phyloP scores from a whole-genome alignment of 2,113 vertebrate genomes.

The Mus spicilegus region DNA sequence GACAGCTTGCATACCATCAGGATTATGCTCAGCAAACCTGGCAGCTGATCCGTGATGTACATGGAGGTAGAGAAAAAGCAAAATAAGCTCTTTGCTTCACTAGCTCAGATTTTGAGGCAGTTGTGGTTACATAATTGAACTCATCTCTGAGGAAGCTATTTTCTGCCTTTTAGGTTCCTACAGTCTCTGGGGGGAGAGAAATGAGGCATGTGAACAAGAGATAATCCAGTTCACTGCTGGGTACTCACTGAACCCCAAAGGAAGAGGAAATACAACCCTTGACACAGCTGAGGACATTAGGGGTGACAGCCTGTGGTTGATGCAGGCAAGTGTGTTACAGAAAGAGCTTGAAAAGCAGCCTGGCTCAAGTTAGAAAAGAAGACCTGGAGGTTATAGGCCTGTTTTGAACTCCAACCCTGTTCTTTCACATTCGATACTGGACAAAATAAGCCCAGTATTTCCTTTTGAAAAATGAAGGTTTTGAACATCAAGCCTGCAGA shows the following conservation, averaged over 20 bases:
- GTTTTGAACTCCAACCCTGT: not conserved
- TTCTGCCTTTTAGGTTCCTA: not conserved
- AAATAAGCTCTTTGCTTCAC: not conserved
- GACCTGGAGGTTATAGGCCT: not conserved
- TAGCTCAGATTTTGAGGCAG: constrained; percentile 13
- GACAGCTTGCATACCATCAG: not conserved
- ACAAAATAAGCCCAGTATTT: not conserved
- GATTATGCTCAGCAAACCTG: not conserved
- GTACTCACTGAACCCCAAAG: not conserved
- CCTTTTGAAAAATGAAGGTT: not conserved
- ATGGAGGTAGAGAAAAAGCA: not conserved
- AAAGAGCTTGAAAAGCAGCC: not conserved
- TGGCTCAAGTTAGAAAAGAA: too few species aligned
- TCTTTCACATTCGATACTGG: not conserved
- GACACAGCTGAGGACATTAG: not conserved
- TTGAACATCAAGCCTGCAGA: not conserved
- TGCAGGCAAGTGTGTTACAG: not conserved
- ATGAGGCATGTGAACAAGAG: not conserved
- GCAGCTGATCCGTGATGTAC: too few species aligned
- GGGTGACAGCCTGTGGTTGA: not conserved
- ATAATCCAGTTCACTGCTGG: not conserved
- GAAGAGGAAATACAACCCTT: not conserved
- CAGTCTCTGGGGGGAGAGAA: not conserved
- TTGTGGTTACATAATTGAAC: not conserved
- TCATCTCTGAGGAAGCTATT: not conserved